Evolutionary conservation across 35 echinoderm and acorn worm species (phyloP), one percentile per base, ranked within the genome.

Genomic region (Heliocidaris tuberculata): DNA sequence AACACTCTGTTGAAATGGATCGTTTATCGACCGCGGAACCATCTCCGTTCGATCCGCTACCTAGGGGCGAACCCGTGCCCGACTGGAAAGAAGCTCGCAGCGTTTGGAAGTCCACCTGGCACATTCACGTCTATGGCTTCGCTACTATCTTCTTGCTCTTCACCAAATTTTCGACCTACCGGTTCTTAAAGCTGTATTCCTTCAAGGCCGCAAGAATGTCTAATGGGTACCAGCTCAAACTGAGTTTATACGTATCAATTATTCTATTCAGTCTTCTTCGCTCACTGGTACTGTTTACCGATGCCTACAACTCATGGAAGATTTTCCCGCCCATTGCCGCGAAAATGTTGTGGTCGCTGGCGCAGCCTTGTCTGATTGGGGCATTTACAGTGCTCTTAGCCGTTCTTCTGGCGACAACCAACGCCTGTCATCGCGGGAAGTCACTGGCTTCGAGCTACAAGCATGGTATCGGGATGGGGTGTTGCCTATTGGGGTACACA

Each of bases 401-500:
- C 30, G 49, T 95, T 6, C 90, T 95, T 48, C 86, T 95, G 13
- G 94, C 59, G 49, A 95, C 94, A 88, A 95, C 94, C 27, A 95
- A 92, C 88, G 30, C 85, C 13, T 95, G 90, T 29, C 91, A 93
- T 59, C 91, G 91, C 13, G 91, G 47, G n/a, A 93, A 59, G 19
- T 59, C 91, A 6, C 29, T 93, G 11, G 17, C 91, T 5, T 93
- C 91, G 48, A 93, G 50, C 91, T 93, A 93, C 91, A 93, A 93
- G 50, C 47, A 93, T 48, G 91, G 91, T 9, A 93, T 93, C 48
- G 47, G 91, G 13, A 93, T 93, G 48, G 91, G 91, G 9, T 93
- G 91, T 31, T 93, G 91, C 30, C 50, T 93, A 48, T 5, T 59
- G 13, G 91, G n/a, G 2, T 93, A 93, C 91, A 93, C 91, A 15